phyloP scores from a whole-genome alignment of 2,797 vertebrate genomes.

The Manis crassicaudata region DNA sequence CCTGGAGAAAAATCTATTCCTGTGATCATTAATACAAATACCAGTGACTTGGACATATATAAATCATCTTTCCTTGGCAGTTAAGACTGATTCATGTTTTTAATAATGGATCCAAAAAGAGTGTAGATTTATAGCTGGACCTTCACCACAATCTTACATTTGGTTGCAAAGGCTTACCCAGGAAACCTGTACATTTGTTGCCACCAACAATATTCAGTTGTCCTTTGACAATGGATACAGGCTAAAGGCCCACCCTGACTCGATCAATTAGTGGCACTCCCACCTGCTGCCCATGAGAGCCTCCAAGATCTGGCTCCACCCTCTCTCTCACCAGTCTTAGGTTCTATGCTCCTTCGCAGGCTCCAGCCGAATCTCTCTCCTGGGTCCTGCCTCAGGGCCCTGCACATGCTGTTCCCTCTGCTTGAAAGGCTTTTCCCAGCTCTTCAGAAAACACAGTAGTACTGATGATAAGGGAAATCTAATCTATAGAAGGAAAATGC shows the following conservation, averaged over 20 bases:
- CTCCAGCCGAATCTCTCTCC: background rate
- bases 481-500: background rate
- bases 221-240: background rate
- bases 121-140: background rate
- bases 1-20: background rate
- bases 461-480: background rate
- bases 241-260: background rate
- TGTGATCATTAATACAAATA: slow-evolving; percentile 65
- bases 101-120: background rate
- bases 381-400: slow-evolving; percentile 25
- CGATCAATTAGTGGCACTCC: fast-evolving
- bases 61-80: slow-evolving; percentile 67
- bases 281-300: fast-evolving
- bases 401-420: background rate
- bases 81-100: slow-evolving; percentile 16
- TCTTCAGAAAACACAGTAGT: background rate
- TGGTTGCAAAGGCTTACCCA: background rate
- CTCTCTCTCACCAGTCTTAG: background rate
- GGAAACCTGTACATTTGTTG: background rate
- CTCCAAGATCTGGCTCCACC: background rate
- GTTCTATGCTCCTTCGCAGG: background rate
- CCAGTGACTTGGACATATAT: slow-evolving; percentile 51
- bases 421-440: background rate
- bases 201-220: too few relatives aligned
- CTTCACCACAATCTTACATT: background rate